Evolutionary conservation across 1,140 invertebrate species (phyloP), one percentile per base, ranked within the genome.

Genomic region (Ephestia elutella): DNA sequence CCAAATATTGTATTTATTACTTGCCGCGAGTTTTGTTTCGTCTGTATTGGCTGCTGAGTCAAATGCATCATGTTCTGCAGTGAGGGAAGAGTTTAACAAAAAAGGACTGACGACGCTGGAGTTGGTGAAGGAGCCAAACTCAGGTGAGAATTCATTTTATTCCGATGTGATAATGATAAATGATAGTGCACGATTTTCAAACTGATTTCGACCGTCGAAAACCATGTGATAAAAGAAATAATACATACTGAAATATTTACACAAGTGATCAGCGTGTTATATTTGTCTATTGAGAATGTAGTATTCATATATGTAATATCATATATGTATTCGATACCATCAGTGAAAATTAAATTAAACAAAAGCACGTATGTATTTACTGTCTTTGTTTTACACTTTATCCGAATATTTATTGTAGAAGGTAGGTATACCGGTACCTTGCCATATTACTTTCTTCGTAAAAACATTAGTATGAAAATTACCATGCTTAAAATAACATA

Each of bases 1-100:
- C 70, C 76, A 79, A 82, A 82, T 86, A 75, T 72, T 86, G 69
- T 85, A 73, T 85, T 78, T 87, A 71, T 62, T 82, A 75, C 73
- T 84, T 60, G 67, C 75, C 72, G 69, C 71, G 66, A 73, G 75
- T 73, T 79, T 82, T 54, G 71, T 86, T 60, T 72, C 73, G 57
- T 56, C 71, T 54, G 67, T 66, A 63, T 66, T 72, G 57, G 70
- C 77, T 38, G 82, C 74, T 38, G 82, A 85, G 61, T 60, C 68
- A 13, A 80, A 83, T 49, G 63, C 68, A 58, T 74, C 85, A 53
- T 87, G 85, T 84, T 70, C 77, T 54, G 81, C 76, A 75, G 83
- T 86, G 63, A 80, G 71, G 75, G 85, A 59, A 66, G 73, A 82
- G 59, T 87, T 87, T 58, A 79, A 84, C 74, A 84, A 75, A 71